Conservation (phyloP, 2,113 vertebrate species). For the Macquaria ambigua region DNA sequence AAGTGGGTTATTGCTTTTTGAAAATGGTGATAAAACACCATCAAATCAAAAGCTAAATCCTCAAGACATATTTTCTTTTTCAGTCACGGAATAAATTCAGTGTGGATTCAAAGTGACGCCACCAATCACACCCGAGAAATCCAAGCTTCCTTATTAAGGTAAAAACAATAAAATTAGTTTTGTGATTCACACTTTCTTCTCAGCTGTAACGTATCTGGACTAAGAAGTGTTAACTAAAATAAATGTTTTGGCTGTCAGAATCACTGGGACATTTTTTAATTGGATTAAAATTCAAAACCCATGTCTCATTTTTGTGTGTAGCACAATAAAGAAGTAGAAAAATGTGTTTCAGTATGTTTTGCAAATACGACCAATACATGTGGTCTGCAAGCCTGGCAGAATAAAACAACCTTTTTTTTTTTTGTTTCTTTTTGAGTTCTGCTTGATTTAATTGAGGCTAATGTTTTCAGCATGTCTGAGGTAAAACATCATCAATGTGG, state of each 20-base stretch:
- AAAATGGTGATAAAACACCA: constrained; percentile 19
- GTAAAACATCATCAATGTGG: background rate
- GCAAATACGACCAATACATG: background rate
- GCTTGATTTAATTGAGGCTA: constrained; percentile 12
- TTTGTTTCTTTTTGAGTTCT: constrained; percentile 9
- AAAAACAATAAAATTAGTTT: background rate
- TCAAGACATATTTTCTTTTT: constrained; percentile 20
- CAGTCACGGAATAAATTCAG: constrained; percentile 2
- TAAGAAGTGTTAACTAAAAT: background rate
- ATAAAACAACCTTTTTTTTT: background rate
- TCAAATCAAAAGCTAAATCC: constrained; percentile 36
- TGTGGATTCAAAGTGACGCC: background rate
- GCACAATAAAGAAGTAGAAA: background rate
- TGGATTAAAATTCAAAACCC: background rate
- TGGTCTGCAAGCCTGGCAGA: background rate
- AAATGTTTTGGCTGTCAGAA: background rate
- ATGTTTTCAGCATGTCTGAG: background rate
- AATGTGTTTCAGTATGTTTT: background rate
- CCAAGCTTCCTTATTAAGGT: background rate
- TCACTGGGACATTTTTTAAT: background rate
- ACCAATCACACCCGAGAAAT: background rate
- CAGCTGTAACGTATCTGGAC: constrained; percentile 5
- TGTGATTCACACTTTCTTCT: background rate
- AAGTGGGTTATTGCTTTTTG: constrained; percentile 22
- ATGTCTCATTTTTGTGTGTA: background rate